Base-by-base conservation (phyloP, 2,113 vertebrate species). In the Crotophaga sulcirostris region DNA sequence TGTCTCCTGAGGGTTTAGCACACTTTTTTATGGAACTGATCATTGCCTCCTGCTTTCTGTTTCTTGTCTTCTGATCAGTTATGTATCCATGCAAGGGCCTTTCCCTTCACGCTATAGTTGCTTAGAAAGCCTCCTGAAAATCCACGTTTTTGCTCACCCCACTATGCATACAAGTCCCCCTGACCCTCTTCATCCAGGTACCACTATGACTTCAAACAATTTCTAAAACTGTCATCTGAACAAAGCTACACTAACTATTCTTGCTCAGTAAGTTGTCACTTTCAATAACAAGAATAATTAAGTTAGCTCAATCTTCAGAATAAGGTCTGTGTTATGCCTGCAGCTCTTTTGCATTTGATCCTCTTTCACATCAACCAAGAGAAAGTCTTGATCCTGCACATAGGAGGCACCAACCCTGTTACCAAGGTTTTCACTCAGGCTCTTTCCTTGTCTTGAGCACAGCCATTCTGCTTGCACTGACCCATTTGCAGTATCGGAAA, bases 401-500 rank as follows among this genome's bases (percentile, higher is more conserved):
- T 0, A 21, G 28, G 21, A 75, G 28, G 17, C 58, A 45, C 38
- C 5, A 0, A 68, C 3, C 5, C 42, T 1, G 0, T 47, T 34
- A 24, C 10, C 56, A 49, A 36, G 26, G 7, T 40, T 72, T 76
- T 63, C 11, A 17, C 16, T 67, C 12, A 2, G 66, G 13, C 16
- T 82, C 24, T 74, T 70, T 3, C 20, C 11, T 2, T 3, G 4
- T 24, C 14, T 3, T 16, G 16, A 36, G 25, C 52, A 21, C 4
- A 9, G 34, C 9, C 0, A 2, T 55, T 72, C 52, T 76, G 10
- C 72, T 40, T 40, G 31, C 29, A 73, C 18, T 0, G 3, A 40
- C 16, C 36, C 42, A 25, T 25, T 40, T 51, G 24, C 16, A 34
- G 40, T 11, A 12, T 23, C 44, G 42, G 69, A 63, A 67, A 7